These are phyloP conservation scores for Diplolepis rosae DNA, from an alignment of 2,888 invertebrate genomes.

Conservation along the genomic window DNA sequence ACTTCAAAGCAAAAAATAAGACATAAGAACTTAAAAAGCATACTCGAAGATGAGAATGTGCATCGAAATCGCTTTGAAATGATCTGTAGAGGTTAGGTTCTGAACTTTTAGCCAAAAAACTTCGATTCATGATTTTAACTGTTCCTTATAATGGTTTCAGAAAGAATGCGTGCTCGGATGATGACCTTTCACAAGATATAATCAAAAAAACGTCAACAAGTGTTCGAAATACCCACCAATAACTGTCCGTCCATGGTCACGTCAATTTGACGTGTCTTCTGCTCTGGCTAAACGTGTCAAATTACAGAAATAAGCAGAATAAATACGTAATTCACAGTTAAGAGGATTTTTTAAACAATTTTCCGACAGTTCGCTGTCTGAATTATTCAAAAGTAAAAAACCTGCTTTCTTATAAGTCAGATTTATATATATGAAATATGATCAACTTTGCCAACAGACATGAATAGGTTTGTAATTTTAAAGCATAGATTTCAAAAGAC, in stretches of 20 bases:
- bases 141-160: constrained; percentile 2
- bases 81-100: constrained; percentile 35
- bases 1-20: constrained; percentile 36
- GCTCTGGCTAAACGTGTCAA: neutral
- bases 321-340: neutral
- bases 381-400: neutral
- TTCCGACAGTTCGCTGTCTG: neutral
- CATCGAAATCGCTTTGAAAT: constrained; percentile 43
- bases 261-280: constrained; percentile 49
- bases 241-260: constrained; percentile 65
- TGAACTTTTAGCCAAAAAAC: neutral
- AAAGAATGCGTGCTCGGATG: constrained; percentile 19
- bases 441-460: too few relatives aligned
- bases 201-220: constrained; percentile 33
- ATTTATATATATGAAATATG: too few relatives aligned
- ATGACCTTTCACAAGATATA: constrained; percentile 45
- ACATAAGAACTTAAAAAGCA: constrained; percentile 40
- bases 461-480: too few relatives aligned
- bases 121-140: constrained; percentile 22
- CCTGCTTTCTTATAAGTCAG: neutral
- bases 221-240: constrained; percentile 58
- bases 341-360: neutral
- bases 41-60: constrained; percentile 46
- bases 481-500: too few relatives aligned
- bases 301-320: neutral